Percentiles rank a stretch among this genome's conserved stretches.
Conservation (phyloP, 2,113 vertebrate species). For the Todiramphus chloris region DNA sequence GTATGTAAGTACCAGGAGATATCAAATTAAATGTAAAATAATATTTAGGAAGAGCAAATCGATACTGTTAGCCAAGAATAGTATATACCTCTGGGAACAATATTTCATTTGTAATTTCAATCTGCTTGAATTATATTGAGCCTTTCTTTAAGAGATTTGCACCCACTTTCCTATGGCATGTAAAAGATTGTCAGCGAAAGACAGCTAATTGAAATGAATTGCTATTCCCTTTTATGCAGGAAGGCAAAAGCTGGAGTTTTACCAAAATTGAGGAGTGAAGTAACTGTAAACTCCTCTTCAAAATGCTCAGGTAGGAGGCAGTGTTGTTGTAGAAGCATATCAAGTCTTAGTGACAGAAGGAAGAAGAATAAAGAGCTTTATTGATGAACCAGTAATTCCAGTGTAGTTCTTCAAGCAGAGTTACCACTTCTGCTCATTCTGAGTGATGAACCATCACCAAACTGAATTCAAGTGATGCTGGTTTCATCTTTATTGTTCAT, state of each 20-base stretch:
- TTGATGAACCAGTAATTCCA: background rate
- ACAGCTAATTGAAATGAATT: constrained; percentile 15
- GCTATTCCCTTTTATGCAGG: background rate
- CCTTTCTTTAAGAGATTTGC: background rate
- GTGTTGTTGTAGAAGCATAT: background rate
- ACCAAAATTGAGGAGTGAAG: background rate
- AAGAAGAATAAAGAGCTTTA: background rate
- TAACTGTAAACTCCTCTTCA: background rate
- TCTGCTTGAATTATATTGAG: background rate
- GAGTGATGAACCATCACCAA: background rate
- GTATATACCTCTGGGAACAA: background rate
- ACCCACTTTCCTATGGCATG: background rate
- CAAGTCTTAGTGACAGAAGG: background rate
- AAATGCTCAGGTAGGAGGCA: background rate
- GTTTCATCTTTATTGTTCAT: background rate
- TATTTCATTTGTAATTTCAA: background rate
- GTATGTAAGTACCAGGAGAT: background rate
- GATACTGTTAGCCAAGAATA: background rate
- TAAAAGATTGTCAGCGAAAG: constrained; percentile 24
- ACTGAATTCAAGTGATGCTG: background rate
- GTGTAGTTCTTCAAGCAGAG: background rate
- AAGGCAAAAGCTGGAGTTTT: background rate
- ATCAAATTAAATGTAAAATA: background rate
- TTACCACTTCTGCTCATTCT: background rate
- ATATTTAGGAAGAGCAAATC: background rate